phyloP scores from a whole-genome alignment of 64 coral and sea anemone genomes.

The Platygyra sinensis region DNA sequence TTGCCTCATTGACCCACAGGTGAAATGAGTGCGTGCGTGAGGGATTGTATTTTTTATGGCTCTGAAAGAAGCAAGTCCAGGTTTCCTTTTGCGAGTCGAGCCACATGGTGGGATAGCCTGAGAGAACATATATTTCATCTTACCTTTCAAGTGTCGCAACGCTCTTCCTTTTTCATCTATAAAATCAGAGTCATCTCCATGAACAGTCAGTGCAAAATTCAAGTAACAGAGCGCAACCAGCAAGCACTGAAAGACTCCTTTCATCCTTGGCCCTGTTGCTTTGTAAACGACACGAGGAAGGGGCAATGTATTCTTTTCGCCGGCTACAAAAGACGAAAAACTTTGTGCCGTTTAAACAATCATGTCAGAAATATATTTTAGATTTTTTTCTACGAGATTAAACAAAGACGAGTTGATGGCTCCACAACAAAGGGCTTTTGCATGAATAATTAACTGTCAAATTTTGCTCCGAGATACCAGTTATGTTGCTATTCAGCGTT shows the following conservation, averaged over 20 bases:
- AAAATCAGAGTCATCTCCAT: conserved; percentile 27
- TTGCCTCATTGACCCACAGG: not conserved
- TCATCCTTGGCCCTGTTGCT: not conserved
- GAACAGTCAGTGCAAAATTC: not conserved
- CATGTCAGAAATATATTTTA: conserved; percentile 31
- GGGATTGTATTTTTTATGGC: not conserved
- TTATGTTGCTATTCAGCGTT: not conserved
- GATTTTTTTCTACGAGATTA: conserved; percentile 2
- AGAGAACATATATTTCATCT: not conserved
- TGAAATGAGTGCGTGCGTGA: not conserved
- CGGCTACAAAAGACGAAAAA: not conserved
- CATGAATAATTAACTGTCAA: conserved; percentile 22
- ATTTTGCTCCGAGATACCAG: conserved; percentile 22
- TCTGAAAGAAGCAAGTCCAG: not conserved
- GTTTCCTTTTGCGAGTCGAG: not conserved
- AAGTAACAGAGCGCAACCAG: conserved; percentile 6
- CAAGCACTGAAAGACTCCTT: not conserved
- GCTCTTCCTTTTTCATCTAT: conserved; percentile 33
- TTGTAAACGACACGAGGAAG: not conserved
- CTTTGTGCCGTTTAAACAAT: not conserved
- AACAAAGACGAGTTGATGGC: not conserved
- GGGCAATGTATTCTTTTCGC: not conserved
- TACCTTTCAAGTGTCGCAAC: conserved; percentile 19
- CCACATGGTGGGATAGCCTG: not conserved
- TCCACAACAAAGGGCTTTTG: not conserved